Evolutionary conservation across 2,113 vertebrate species (phyloP).

Genomic region (Amblyornis subalaris): DNA sequence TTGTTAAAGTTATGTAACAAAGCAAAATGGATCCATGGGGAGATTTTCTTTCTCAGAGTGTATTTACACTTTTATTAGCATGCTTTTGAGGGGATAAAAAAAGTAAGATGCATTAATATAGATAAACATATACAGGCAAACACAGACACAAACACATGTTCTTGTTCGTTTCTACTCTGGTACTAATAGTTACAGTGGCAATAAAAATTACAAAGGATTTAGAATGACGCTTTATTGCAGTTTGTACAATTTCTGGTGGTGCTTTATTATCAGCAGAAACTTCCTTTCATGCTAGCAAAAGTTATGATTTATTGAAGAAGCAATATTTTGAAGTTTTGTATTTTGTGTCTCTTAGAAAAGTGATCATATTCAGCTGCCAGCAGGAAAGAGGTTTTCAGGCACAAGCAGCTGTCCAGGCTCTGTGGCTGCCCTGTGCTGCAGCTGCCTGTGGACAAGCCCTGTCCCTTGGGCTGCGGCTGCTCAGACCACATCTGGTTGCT

Average conservation of each 20-base stretch:
- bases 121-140: neutral
- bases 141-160: neutral
- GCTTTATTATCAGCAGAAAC: neutral
- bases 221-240: neutral
- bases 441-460: accelerated
- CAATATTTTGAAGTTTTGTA: neutral
- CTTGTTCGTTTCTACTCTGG: neutral
- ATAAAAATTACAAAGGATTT: neutral
- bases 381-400: neutral
- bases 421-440: neutral
- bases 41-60: neutral
- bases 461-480: neutral
- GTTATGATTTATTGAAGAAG: neutral
- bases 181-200: neutral
- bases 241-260: neutral
- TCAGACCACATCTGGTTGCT: neutral
- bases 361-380: neutral
- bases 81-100: neutral
- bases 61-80: neutral
- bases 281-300: neutral
- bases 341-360: neutral
- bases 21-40: neutral
- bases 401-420: neutral
- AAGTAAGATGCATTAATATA: neutral
- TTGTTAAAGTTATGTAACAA: neutral